phyloP scores from a whole-genome alignment of 2,797 vertebrate genomes.

The Acanthurus lineatus region DNA sequence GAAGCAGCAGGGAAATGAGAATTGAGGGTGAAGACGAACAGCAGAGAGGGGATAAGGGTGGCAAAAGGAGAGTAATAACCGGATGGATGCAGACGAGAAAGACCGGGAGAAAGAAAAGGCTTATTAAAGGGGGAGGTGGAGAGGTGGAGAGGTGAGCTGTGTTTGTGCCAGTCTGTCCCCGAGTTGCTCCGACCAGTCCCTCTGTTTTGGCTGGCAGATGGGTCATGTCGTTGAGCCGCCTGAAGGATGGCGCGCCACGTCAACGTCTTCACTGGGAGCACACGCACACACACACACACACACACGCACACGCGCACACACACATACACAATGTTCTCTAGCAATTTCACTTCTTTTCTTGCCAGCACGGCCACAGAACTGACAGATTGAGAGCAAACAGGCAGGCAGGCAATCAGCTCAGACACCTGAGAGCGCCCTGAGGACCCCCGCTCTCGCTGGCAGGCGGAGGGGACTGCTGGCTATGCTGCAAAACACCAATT shows the following conservation, averaged over 20 bases:
- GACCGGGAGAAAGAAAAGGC: conserved; percentile 26
- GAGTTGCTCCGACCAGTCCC: conserved; percentile 51
- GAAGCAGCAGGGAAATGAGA: conserved; percentile 38
- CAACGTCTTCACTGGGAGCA: conserved; percentile 40
- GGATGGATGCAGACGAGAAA: conserved; percentile 27
- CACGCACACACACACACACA: conserved; percentile 25
- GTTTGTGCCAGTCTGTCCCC: conserved; percentile 52
- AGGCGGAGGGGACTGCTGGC: conserved; percentile 65
- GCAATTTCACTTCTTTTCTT: conserved; percentile 62
- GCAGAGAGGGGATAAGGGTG: neutral
- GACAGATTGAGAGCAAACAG: conserved; percentile 89
- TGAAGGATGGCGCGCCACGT: conserved; percentile 71
- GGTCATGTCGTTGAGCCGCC: conserved; percentile 74
- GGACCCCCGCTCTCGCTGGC: conserved; percentile 63
- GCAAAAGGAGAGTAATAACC: conserved; percentile 34
- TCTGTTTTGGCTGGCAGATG: conserved; percentile 76
- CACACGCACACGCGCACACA: conserved; percentile 11
- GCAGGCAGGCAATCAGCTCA: conserved; percentile 82
- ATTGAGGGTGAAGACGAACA: conserved; percentile 16
- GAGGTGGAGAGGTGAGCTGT: conserved; percentile 45
- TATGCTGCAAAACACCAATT: conserved; percentile 70
- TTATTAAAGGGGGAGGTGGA: conserved; percentile 52
- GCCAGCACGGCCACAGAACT: conserved; percentile 67
- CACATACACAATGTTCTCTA: conserved; percentile 41
- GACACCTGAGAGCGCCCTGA: conserved; percentile 82